Conservation (phyloP, 1,140 invertebrate genomes). For the Drosophila busckii region DNA sequence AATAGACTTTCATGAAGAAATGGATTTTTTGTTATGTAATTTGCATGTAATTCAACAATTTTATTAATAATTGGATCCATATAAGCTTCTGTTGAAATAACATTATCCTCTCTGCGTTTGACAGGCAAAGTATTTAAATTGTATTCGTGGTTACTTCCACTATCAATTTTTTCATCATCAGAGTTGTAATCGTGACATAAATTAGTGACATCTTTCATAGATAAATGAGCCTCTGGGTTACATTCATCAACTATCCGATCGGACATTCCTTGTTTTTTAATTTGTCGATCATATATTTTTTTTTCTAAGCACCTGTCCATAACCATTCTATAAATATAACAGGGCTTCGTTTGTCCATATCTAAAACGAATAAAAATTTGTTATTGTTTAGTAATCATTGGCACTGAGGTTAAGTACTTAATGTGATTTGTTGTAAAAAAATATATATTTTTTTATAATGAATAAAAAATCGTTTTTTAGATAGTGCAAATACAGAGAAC, state of each 20-base stretch:
- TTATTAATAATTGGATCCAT: slow-evolving; percentile 90
- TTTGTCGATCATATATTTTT: slow-evolving; percentile 98
- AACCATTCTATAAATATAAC: slow-evolving; percentile 97
- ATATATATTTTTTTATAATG: too few species aligned
- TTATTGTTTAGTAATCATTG: not conserved
- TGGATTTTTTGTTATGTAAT: slow-evolving; percentile 90
- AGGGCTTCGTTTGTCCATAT: slow-evolving; percentile 96
- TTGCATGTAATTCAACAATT: slow-evolving; percentile 84
- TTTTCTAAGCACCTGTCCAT: slow-evolving; percentile 98
- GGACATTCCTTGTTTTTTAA: slow-evolving; percentile 98
- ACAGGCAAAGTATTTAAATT: not conserved
- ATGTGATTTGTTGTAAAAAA: too few species aligned
- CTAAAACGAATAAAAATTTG: slow-evolving; percentile 23
- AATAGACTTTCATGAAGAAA: slow-evolving; percentile 98
- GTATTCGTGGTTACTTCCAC: slow-evolving; percentile 9
- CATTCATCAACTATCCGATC: slow-evolving; percentile 98
- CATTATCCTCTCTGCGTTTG: slow-evolving; percentile 26
- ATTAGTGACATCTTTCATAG: slow-evolving; percentile 95
- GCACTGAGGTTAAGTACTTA: too few species aligned
- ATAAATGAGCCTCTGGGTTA: slow-evolving; percentile 97
- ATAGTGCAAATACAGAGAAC: too few species aligned
- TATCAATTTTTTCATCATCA: slow-evolving; percentile 81
- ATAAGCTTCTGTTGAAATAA: slow-evolving; percentile 84
- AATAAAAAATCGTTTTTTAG: too few species aligned
- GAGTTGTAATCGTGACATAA: slow-evolving; percentile 96